Evolutionary conservation across 2,797 vertebrate species (phyloP).

Genomic region (Simalia tracyae): DNA sequence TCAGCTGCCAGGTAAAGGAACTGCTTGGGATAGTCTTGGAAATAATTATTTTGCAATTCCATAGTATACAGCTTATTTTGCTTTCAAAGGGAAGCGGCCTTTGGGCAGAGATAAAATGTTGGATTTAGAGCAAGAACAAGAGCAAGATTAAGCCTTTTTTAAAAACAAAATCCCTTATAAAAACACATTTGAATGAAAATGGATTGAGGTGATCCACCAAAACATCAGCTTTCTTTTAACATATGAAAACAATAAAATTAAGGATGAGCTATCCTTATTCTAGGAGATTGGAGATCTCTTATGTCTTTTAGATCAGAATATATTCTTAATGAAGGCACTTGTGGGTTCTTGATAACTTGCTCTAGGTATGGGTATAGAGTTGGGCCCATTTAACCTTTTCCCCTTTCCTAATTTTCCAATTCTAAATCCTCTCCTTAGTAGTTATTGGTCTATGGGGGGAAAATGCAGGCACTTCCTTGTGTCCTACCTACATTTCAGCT

Average conservation of each 20-base stretch:
- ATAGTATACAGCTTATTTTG: not conserved
- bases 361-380: not conserved
- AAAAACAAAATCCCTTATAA: conserved; percentile 2
- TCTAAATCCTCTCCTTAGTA: not conserved
- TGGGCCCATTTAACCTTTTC: not conserved
- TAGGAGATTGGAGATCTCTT: not conserved
- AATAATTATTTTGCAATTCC: conserved; percentile 2
- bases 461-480: not conserved
- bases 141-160: not conserved
- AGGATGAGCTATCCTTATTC: not conserved
- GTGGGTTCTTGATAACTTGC: not conserved
- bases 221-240: not conserved
- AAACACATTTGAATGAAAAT: conserved; percentile 12
- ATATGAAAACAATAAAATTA: not conserved
- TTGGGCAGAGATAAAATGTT: conserved; percentile 17
- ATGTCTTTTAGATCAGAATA: not conserved
- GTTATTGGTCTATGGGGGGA: not conserved
- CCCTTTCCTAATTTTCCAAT: not conserved
- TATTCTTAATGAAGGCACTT: not conserved
- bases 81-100: conserved; percentile 17
- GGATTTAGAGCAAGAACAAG: conserved; percentile 5
- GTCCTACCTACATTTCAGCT: not conserved
- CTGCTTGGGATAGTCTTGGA: conserved; percentile 11
- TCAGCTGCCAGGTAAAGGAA: conserved; percentile 8
- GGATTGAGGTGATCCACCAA: not conserved